phyloP scores from a whole-genome alignment of 2,797 vertebrate species.

The Sebastiscus albofasciatus region DNA sequence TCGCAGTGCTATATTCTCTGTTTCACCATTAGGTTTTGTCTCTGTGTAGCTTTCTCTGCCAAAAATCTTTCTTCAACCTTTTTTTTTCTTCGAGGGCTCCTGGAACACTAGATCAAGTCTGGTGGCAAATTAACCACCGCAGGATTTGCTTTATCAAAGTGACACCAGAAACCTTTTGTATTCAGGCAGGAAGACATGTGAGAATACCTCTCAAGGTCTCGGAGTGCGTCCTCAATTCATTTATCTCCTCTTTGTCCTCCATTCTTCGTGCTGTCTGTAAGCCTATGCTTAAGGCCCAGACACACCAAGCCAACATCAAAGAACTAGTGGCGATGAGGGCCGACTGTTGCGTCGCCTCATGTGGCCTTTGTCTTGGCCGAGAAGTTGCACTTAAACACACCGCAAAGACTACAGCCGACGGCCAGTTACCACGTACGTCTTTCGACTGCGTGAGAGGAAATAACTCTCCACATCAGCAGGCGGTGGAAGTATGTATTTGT shows the following conservation, averaged over 20 bases:
- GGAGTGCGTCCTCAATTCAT: not conserved
- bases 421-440: too few relatives aligned
- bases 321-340: too few relatives aligned
- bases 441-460: too few relatives aligned
- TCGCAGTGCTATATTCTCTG: not conserved
- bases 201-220: not conserved
- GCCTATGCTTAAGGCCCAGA: not conserved
- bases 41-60: not conserved
- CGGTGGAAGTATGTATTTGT: too few relatives aligned
- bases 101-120: conserved; percentile 3
- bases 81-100: not conserved
- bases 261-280: not conserved
- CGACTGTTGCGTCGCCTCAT: too few relatives aligned
- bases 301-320: too few relatives aligned
- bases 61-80: not conserved
- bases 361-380: too few relatives aligned
- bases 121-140: conserved; percentile 11
- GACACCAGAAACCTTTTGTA: conserved; percentile 10
- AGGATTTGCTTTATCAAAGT: not conserved
- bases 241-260: not conserved
- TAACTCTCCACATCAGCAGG: too few relatives aligned
- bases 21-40: not conserved
- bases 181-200: not conserved
- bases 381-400: too few relatives aligned
- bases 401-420: too few relatives aligned